phyloP scores from a whole-genome alignment of 1,140 invertebrate genomes.

The Neotoxoptera formosana region DNA sequence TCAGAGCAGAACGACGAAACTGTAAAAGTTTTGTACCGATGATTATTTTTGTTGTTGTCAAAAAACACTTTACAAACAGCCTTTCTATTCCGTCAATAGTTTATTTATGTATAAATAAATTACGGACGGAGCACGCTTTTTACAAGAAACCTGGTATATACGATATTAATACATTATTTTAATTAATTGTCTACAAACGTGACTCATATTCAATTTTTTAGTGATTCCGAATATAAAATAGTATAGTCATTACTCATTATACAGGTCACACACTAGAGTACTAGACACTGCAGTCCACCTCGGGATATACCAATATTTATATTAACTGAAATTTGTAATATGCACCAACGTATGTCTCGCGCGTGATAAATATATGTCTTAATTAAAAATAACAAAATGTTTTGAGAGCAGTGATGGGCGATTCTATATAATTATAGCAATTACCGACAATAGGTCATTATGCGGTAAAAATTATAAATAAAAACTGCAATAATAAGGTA shows the following conservation, averaged over 20 bases:
- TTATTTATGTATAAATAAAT: constrained; percentile 19
- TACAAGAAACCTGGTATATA: background rate
- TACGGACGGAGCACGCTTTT: background rate
- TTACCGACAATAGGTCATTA: background rate
- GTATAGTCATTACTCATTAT: background rate
- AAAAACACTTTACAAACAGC: background rate
- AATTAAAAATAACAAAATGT: background rate
- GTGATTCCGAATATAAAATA: background rate
- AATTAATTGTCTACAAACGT: too few relatives aligned
- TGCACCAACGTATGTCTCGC: background rate
- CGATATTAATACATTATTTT: too few relatives aligned
- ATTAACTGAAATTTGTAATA: background rate
- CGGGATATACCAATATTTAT: background rate
- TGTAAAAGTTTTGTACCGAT: background rate
- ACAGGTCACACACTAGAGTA: background rate
- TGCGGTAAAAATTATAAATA: background rate
- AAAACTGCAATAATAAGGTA: background rate
- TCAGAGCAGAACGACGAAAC: background rate
- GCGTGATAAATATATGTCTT: background rate
- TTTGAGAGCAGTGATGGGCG: background rate
- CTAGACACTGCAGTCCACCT: background rate
- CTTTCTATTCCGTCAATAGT: background rate
- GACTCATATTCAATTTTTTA: background rate
- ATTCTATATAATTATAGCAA: background rate
- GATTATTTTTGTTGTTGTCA: constrained; percentile 11